Evolutionary conservation across 2,888 invertebrate species (phyloP).

Genomic region (Diarsia brunnea): DNA sequence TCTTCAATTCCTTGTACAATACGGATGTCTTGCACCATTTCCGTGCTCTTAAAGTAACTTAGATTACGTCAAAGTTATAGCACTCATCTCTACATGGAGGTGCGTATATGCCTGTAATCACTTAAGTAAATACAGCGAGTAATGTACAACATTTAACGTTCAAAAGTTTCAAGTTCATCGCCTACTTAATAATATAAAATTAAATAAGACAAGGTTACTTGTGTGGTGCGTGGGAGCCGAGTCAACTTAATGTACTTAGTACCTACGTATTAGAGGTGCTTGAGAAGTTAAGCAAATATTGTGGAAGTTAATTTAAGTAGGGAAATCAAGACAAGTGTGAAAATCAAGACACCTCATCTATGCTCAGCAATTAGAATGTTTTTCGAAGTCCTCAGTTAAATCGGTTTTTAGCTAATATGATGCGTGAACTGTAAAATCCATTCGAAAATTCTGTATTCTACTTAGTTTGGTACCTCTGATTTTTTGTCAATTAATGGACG

Average conservation of each 20-base stretch:
- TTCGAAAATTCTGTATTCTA: not conserved
- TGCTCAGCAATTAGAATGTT: not conserved
- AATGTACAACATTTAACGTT: slow-evolving; percentile 47
- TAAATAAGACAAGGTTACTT: slow-evolving; percentile 56
- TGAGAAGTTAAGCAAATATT: not conserved
- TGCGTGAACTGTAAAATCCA: not conserved
- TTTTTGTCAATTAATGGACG: not conserved
- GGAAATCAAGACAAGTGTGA: not conserved
- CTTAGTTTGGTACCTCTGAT: not conserved
- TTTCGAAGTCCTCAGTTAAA: too few species aligned
- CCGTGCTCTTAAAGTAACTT: slow-evolving; percentile 25
- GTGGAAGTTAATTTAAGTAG: not conserved
- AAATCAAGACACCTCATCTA: not conserved
- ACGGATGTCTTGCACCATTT: slow-evolving; percentile 26
- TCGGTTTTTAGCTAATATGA: not conserved
- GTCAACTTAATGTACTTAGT: slow-evolving; percentile 42
- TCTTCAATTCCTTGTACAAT: not conserved
- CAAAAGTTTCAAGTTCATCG: slow-evolving; percentile 62
- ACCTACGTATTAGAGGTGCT: slow-evolving; percentile 14
- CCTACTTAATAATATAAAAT: slow-evolving; percentile 63
- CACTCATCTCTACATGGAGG: slow-evolving; percentile 36
- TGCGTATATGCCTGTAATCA: slow-evolving; percentile 44
- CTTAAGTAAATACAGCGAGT: slow-evolving; percentile 49
- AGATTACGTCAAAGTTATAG: slow-evolving; percentile 49
- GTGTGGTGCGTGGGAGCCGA: slow-evolving; percentile 53